Conservation (phyloP, 2,113 vertebrate genomes). For the Buteo buteo region DNA sequence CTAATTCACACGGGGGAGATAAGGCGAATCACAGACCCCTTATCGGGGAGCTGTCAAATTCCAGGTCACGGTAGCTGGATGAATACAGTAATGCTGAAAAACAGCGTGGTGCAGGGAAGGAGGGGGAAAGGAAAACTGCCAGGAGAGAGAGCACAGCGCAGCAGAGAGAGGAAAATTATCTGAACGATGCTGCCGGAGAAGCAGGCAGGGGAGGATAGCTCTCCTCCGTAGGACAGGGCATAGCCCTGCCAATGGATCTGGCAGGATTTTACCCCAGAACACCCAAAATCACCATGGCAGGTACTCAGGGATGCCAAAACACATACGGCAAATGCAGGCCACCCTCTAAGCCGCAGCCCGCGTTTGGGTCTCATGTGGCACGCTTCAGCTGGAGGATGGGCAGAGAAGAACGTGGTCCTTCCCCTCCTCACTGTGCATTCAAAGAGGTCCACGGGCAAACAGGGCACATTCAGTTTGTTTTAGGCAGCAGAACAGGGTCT, state of each 20-base stretch:
- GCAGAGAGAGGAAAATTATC: background rate
- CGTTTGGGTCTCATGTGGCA: accelerated
- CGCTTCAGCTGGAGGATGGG: accelerated
- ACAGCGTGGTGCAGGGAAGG: background rate
- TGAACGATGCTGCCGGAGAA: background rate
- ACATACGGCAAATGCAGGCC: accelerated
- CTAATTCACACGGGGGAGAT: conserved; percentile 71
- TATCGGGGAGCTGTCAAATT: conserved; percentile 72
- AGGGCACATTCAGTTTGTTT: background rate
- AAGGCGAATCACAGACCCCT: conserved; percentile 70
- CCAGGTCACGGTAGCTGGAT: conserved; percentile 52
- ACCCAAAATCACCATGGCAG: background rate
- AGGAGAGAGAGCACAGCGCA: background rate
- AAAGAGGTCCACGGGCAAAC: background rate
- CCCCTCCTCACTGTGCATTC: accelerated
- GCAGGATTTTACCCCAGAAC: background rate
- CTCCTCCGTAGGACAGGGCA: background rate
- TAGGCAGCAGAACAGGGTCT: background rate
- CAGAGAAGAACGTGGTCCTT: background rate
- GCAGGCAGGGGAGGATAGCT: background rate
- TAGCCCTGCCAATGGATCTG: background rate
- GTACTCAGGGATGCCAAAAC: accelerated
- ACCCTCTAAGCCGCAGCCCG: accelerated
- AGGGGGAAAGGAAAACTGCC: background rate
- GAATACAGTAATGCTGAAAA: conserved; percentile 55